These are phyloP conservation scores for Drosophila kanekoi DNA, from an alignment of 2,888 invertebrate genomes.

Conservation along the genomic window DNA sequence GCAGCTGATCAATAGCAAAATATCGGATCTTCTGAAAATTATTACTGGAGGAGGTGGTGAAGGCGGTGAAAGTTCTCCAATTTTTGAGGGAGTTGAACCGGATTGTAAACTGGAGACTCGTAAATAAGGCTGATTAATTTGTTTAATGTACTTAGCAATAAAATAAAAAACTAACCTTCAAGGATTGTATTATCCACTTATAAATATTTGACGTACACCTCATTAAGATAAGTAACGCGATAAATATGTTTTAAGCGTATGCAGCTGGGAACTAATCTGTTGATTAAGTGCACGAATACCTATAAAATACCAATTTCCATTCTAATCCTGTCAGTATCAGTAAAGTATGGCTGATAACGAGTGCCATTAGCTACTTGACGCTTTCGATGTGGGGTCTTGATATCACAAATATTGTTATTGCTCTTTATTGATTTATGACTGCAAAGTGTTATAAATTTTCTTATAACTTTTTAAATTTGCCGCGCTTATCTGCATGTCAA, in stretches of 20 bases:
- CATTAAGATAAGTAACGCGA: slow-evolving; percentile 30
- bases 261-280: slow-evolving; percentile 41
- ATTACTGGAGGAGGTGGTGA: slow-evolving; percentile 68
- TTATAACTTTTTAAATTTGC: slow-evolving; percentile 3
- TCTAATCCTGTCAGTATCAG: slow-evolving; percentile 55
- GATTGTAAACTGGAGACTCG: slow-evolving; percentile 67
- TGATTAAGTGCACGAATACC: slow-evolving; percentile 33
- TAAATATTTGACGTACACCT: slow-evolving; percentile 24
- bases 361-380: slow-evolving; percentile 34
- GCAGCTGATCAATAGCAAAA: slow-evolving; percentile 72
- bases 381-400: slow-evolving; percentile 51
- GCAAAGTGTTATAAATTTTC: not conserved
- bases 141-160: not conserved
- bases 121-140: slow-evolving; percentile 36
- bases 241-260: slow-evolving; percentile 29
- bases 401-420: slow-evolving; percentile 47
- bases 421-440: slow-evolving; percentile 65
- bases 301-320: slow-evolving; percentile 45
- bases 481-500: slow-evolving; percentile 20
- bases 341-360: slow-evolving; percentile 35
- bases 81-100: slow-evolving; percentile 81
- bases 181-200: slow-evolving; percentile 7
- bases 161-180: slow-evolving; percentile 1
- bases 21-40: slow-evolving; percentile 67
- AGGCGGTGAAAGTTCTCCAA: slow-evolving; percentile 61